phyloP scores from a whole-genome alignment of 1,140 invertebrate species.

The Zaprionus nigranus region DNA sequence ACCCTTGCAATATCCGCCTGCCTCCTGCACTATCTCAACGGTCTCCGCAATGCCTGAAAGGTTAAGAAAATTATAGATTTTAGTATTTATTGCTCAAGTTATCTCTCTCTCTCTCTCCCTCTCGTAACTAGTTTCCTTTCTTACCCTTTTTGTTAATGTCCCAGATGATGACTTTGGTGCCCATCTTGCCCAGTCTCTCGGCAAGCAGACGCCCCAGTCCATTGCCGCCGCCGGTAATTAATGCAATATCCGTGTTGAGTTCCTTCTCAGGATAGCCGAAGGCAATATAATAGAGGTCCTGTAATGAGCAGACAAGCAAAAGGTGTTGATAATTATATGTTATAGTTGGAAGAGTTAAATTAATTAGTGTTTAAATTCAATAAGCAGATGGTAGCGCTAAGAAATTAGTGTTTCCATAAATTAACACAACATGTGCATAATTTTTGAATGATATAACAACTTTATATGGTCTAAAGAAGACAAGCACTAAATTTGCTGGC shows the following conservation, averaged over 20 bases:
- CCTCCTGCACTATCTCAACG: constrained; percentile 88
- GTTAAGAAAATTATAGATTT: constrained; percentile 22
- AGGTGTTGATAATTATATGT: constrained; percentile 42
- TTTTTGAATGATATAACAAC: background rate
- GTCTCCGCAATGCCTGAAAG: constrained; percentile 90
- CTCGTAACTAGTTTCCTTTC: background rate
- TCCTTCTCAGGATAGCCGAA: constrained; percentile 86
- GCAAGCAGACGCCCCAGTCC: constrained; percentile 95
- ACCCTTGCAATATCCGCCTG: constrained; percentile 89
- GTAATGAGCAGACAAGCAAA: constrained; percentile 50
- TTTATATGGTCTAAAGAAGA: background rate
- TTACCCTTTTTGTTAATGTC: constrained; percentile 94
- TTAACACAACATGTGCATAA: constrained; percentile 1
- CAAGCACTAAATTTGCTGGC: background rate
- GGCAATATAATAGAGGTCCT: constrained; percentile 85
- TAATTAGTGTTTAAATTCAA: constrained; percentile 27
- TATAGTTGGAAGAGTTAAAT: background rate
- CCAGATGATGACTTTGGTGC: constrained; percentile 93
- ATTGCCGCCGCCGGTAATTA: constrained; percentile 95
- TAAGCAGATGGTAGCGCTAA: background rate
- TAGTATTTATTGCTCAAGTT: constrained; percentile 13
- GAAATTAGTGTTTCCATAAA: background rate
- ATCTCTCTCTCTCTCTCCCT: background rate
- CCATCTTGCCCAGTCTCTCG: constrained; percentile 90
- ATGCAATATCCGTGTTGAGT: constrained; percentile 90